Conservation (phyloP, 2,888 invertebrate genomes). For the Mayetiola destructor region DNA sequence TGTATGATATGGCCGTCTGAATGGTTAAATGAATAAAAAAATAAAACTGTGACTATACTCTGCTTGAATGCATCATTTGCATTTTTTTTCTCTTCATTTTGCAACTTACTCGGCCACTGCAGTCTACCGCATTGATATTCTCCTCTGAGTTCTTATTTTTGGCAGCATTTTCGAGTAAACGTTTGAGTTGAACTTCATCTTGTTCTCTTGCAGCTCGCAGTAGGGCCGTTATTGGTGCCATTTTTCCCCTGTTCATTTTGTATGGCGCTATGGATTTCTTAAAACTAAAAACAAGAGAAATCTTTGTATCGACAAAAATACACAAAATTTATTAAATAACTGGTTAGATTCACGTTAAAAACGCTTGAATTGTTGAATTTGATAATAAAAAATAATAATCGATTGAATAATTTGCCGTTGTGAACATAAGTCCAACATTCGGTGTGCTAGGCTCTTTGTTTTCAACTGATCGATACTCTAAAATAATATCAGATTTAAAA, state of each 20-base stretch:
- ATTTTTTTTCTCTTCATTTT: not conserved
- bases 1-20: constrained; percentile 54
- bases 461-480: too few species aligned
- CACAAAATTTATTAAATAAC: too few species aligned
- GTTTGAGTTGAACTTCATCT: constrained; percentile 36
- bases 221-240: constrained; percentile 27
- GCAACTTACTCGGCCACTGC: constrained; percentile 42
- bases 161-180: constrained; percentile 34
- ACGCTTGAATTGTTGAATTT: too few species aligned
- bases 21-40: constrained; percentile 21
- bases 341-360: too few species aligned
- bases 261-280: too few species aligned
- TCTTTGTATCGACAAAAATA: too few species aligned
- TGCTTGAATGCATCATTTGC: not conserved
- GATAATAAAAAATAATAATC: too few species aligned
- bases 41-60: not conserved
- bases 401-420: too few species aligned
- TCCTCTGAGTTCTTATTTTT: constrained; percentile 32
- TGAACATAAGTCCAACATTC: too few species aligned
- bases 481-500: too few species aligned
- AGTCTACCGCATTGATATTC: constrained; percentile 41
- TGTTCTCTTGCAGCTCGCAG: constrained; percentile 41
- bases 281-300: too few species aligned
- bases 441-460: too few species aligned
- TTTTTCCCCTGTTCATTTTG: constrained; percentile 21